Evolutionary conservation across 2,797 vertebrate genomes (phyloP), one percentile per base, ranked within the genome.

Genomic region (Carapus acus): DNA sequence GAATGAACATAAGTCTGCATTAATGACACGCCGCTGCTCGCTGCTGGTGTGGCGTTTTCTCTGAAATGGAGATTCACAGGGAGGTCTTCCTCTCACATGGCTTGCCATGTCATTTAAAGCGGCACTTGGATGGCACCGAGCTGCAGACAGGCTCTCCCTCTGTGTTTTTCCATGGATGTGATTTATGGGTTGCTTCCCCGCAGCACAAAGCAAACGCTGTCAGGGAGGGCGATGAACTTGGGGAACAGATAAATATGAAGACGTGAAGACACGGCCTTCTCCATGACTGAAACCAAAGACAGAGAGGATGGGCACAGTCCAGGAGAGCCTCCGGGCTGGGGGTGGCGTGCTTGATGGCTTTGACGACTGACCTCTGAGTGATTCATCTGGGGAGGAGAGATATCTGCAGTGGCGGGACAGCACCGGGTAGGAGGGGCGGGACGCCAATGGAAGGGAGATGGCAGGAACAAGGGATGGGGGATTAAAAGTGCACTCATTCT

Each of bases 401-500:
- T 58, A 67, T 74, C 54, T 65, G 68, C 74, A 67, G 24, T 77
- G 53, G 49, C 65, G 12, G 42, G 22, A 37, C 15, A 43, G 49
- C 29, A 49, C 16, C 58, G 48, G 29, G 20, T 19, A 33, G 39
- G 59, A 39, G 22, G 46, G 41, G 54, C 6, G 33, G 58, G 56
- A 54, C 1, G 39, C 47, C 27, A 38, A 36, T 45, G 59, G 49
- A 60, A n/a, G 46, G 42, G 75, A 76, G 64, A 81, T 80, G 80
- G 78, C 77, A 76, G 70, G 69, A 74, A 81, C 77, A 79, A 78
- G 69, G 81, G 70, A 65, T 65, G 53, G 70, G n/a, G 79, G 79
- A 84, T 81, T 90, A 88, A 87, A 85, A 86, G 85, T 80, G 85
- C 58, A 44, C 73, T 87, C 88, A 88, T 89, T 89, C 87, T 87